Percentiles rank a stretch among this genome's conserved stretches.
These are phyloP conservation scores for Drosophila melanocephala DNA, from an alignment of 2,888 invertebrate genomes.

Conservation along the genomic window DNA sequence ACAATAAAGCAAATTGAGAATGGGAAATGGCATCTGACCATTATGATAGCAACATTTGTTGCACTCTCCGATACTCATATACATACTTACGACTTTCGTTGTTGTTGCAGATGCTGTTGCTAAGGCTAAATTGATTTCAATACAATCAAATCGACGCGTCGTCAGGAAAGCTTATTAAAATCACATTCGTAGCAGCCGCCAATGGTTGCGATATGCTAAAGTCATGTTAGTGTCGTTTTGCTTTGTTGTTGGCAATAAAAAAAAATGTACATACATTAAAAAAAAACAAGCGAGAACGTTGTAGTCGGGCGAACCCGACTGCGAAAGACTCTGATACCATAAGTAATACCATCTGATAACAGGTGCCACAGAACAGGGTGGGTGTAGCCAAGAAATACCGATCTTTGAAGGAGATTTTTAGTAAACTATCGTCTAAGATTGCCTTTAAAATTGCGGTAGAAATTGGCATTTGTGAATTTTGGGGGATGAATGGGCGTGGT, in stretches of 20 bases:
- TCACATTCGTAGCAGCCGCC: constrained; percentile 9
- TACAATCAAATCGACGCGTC: constrained; percentile 4
- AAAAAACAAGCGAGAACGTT: not conserved
- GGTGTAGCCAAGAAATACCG: not conserved
- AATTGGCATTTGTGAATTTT: no score
- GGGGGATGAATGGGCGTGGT: no score
- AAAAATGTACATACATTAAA: not conserved
- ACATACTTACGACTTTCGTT: not conserved
- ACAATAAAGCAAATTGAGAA: not conserved
- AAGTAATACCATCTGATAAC: not conserved
- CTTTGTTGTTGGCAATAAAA: not conserved
- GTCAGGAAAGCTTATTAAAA: constrained; percentile 20
- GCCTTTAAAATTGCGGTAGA: not conserved
- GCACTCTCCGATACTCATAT: not conserved
- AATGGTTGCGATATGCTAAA: not conserved
- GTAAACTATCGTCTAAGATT: not conserved
- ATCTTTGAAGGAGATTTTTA: not conserved
- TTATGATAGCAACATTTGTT: constrained; percentile 12
- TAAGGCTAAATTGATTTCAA: constrained; percentile 2
- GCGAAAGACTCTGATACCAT: not conserved
- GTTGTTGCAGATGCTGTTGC: not conserved
- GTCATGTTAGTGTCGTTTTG: not conserved
- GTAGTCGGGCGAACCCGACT: not conserved
- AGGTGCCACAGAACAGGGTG: not conserved
- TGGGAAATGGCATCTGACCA: constrained; percentile 1